phyloP scores from a whole-genome alignment of 1,140 invertebrate genomes.

The Oryctes rhinoceros region DNA sequence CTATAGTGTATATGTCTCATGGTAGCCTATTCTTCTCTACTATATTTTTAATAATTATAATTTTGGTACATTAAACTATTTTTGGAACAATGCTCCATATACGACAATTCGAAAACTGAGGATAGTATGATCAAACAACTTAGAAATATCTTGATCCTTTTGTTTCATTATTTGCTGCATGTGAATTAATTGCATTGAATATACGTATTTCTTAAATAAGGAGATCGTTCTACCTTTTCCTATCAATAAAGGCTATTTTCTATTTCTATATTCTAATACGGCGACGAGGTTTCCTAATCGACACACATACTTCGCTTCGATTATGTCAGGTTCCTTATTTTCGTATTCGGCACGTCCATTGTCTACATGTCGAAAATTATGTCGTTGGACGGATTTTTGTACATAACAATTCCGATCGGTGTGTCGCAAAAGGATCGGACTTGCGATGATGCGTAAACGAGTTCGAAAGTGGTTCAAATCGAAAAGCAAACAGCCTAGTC shows the following conservation, averaged over 20 bases:
- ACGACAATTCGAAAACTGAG: too few species aligned
- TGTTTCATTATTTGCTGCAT: too few species aligned
- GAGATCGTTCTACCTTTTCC: too few species aligned
- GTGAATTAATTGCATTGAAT: too few species aligned
- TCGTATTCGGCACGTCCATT: background rate
- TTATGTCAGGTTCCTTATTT: slow-evolving; percentile 1
- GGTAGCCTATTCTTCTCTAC: too few species aligned
- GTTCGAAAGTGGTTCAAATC: slow-evolving; percentile 4
- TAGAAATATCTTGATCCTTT: too few species aligned
- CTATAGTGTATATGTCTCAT: too few species aligned
- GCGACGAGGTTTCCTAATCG: background rate
- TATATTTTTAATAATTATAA: too few species aligned
- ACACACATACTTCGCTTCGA: background rate
- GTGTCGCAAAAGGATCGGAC: background rate
- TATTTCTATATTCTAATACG: background rate
- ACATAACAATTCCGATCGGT: background rate
- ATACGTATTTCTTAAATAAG: too few species aligned
- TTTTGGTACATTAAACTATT: too few species aligned
- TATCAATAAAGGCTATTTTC: background rate
- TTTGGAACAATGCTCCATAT: too few species aligned
- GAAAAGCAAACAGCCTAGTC: background rate
- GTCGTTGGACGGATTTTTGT: background rate
- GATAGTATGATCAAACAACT: too few species aligned
- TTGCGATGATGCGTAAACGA: background rate
- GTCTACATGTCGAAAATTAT: background rate